These are phyloP conservation scores for Antedon bifida DNA, from an alignment of 35 echinoderm and acorn worm species.

Conservation along the genomic window DNA sequence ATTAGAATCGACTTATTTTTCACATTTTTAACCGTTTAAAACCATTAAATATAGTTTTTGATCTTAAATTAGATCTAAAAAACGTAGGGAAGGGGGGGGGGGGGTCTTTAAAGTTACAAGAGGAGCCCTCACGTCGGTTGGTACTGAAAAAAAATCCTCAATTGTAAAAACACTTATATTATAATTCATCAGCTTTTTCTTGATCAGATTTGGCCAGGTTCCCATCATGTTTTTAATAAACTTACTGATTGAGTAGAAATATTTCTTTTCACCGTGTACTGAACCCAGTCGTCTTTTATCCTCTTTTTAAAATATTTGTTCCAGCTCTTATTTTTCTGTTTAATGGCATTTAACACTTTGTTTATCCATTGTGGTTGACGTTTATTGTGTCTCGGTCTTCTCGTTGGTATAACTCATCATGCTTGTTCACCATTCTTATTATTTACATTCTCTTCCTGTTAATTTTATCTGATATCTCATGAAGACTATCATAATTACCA, in stretches of 20 bases:
- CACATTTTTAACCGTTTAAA: too few species aligned
- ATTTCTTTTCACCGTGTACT: background rate
- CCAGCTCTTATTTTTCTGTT: background rate
- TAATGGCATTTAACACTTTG: background rate
- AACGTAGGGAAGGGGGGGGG: too few species aligned
- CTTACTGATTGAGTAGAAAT: background rate
- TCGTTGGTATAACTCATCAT: background rate
- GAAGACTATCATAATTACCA: slow-evolving; percentile 13
- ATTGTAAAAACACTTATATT: slow-evolving; percentile 21
- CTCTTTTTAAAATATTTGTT: background rate
- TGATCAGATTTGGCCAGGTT: slow-evolving; percentile 4
- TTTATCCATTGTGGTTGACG: background rate
- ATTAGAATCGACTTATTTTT: too few species aligned
- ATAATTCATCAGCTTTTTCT: slow-evolving; percentile 23
- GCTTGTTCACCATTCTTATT: background rate
- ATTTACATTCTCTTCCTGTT: slow-evolving; percentile 14
- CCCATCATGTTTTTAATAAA: background rate
- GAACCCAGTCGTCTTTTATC: background rate
- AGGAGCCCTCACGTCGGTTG: background rate
- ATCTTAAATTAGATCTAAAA: too few species aligned
- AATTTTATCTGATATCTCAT: background rate
- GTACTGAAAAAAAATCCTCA: background rate
- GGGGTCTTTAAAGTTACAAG: background rate
- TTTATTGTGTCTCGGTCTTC: background rate
- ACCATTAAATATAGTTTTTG: too few species aligned